phyloP scores from a whole-genome alignment of 2,888 invertebrate genomes.

The Hirtodrosophila histrioides region DNA sequence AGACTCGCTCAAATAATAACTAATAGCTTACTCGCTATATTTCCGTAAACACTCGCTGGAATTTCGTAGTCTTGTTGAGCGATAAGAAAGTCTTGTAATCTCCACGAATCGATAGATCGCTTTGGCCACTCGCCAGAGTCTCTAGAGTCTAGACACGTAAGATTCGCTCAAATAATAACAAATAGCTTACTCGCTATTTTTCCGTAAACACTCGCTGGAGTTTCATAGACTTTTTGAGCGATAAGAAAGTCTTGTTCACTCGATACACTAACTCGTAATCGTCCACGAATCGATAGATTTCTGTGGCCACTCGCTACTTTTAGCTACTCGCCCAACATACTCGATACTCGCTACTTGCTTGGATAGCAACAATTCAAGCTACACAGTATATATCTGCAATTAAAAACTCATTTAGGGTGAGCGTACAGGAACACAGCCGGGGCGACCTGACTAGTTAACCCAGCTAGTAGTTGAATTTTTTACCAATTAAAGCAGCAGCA shows the following conservation, averaged over 20 bases:
- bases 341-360: neutral
- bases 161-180: too few relatives aligned
- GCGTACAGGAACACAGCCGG: conserved; percentile 4
- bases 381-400: conserved; percentile 9
- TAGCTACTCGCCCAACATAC: neutral
- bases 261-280: neutral
- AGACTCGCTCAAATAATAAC: too few relatives aligned
- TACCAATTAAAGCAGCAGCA: conserved; percentile 5
- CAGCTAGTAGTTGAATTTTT: conserved; percentile 7
- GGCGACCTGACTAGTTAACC: conserved; percentile 4
- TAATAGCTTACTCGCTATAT: too few relatives aligned
- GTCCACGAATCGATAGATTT: too few relatives aligned
- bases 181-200: neutral
- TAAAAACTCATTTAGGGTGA: conserved; percentile 37
- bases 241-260: too few relatives aligned
- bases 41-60: too few relatives aligned
- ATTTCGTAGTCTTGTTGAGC: too few relatives aligned
- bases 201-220: too few relatives aligned
- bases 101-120: neutral
- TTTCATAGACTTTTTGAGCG: too few relatives aligned
- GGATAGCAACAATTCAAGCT: too few relatives aligned
- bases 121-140: conserved; percentile 4
- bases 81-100: too few relatives aligned
- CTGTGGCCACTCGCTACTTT: conserved; percentile 1
- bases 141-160: too few relatives aligned